phyloP scores from a whole-genome alignment of 2,888 invertebrate species.

The Volucella inflata region DNA sequence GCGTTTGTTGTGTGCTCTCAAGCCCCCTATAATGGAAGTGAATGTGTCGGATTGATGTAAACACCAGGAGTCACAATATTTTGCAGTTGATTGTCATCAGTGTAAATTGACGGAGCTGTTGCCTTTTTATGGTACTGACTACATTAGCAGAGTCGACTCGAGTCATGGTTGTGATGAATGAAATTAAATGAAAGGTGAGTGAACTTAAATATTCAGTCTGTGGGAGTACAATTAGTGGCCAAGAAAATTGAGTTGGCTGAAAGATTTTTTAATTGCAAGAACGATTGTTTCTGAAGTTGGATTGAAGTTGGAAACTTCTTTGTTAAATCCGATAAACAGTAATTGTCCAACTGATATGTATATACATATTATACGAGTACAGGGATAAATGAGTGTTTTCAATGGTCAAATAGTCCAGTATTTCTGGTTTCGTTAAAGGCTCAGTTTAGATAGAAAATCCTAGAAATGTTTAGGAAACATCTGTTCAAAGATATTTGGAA shows the following conservation, averaged over 20 bases:
- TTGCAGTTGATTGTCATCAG: slow-evolving; percentile 36
- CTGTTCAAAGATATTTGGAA: too few species aligned
- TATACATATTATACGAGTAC: too few species aligned
- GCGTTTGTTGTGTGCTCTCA: neutral
- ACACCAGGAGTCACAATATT: slow-evolving; percentile 20
- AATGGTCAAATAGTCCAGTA: neutral
- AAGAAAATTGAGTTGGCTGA: neutral
- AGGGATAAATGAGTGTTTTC: too few species aligned
- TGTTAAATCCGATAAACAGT: neutral
- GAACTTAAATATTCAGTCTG: slow-evolving; percentile 39
- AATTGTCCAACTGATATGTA: slow-evolving; percentile 5
- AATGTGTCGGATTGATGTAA: slow-evolving; percentile 37
- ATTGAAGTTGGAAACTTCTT: slow-evolving; percentile 2
- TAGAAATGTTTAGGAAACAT: too few species aligned
- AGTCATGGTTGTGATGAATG: neutral
- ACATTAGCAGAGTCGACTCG: slow-evolving; percentile 4
- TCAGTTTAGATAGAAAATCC: neutral
- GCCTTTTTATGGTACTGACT: slow-evolving; percentile 29
- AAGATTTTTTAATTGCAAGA: neutral
- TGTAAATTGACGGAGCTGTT: slow-evolving; percentile 15
- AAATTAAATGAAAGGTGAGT: slow-evolving; percentile 35
- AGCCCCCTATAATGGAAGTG: slow-evolving; percentile 13
- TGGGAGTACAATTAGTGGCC: slow-evolving; percentile 45
- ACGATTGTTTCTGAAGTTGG: slow-evolving; percentile 13
- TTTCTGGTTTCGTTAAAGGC: neutral